Conservation (phyloP, 2,113 vertebrate species). For the Passer domesticus region DNA sequence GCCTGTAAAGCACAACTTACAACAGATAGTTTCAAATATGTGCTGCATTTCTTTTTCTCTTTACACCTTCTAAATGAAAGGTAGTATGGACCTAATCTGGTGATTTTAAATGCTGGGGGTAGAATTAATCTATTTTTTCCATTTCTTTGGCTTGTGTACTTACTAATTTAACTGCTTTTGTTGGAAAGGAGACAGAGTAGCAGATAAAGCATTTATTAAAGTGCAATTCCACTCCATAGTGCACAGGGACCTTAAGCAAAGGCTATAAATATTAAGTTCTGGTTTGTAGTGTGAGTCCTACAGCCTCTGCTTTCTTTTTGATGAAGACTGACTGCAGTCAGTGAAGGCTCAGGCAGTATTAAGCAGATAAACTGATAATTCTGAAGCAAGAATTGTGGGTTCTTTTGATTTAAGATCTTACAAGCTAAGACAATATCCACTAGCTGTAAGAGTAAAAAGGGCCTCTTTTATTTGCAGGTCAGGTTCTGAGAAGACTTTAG, state of each 20-base stretch:
- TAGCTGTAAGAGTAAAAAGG: background rate
- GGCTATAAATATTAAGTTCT: background rate
- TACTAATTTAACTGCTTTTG: background rate
- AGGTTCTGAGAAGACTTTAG: background rate
- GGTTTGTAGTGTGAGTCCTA: background rate
- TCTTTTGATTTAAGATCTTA: background rate
- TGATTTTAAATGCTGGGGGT: background rate
- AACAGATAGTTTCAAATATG: background rate
- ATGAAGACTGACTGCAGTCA: background rate
- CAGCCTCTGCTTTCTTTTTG: background rate
- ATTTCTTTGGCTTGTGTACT: background rate
- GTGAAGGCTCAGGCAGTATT: background rate
- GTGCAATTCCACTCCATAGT: background rate
- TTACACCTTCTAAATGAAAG: background rate
- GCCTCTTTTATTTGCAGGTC: background rate
- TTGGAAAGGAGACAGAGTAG: background rate
- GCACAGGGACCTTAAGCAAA: background rate
- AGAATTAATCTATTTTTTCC: background rate
- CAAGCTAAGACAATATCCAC: background rate
- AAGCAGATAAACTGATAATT: background rate
- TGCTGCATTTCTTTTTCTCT: background rate
- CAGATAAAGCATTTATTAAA: background rate
- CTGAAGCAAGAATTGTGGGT: background rate
- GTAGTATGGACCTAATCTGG: background rate
- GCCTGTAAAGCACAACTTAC: background rate